Conservation (phyloP, 2,797 vertebrate species). For the Phalloptychus januarius region DNA sequence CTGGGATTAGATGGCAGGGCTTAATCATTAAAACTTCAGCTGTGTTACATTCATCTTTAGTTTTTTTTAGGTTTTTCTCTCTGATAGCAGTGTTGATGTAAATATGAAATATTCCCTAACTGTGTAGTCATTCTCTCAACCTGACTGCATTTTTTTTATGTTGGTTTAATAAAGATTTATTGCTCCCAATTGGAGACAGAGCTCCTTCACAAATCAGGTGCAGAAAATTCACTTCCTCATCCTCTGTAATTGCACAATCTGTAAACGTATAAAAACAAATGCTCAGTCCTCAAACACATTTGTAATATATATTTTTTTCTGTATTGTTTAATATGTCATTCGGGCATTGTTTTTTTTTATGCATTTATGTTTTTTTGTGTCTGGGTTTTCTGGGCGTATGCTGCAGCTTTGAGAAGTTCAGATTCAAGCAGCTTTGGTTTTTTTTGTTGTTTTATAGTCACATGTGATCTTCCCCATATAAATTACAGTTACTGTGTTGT, state of each 20-base stretch:
- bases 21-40: slow-evolving; percentile 25
- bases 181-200: slow-evolving; percentile 35
- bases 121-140: slow-evolving; percentile 35
- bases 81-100: slow-evolving; percentile 40
- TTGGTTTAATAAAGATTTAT: slow-evolving; percentile 56
- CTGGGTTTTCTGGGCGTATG: not conserved
- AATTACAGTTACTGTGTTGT: slow-evolving; percentile 61
- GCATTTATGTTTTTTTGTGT: too few relatives aligned
- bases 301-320: slow-evolving; percentile 8
- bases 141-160: slow-evolving; percentile 30
- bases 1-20: not conserved
- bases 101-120: slow-evolving; percentile 36
- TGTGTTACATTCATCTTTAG: slow-evolving; percentile 24
- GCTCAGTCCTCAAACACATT: slow-evolving; percentile 14
- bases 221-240: slow-evolving; percentile 40
- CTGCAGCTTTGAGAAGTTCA: slow-evolving; percentile 1
- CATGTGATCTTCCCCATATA: not conserved
- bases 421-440: not conserved
- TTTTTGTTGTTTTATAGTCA: not conserved
- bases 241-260: slow-evolving; percentile 31
- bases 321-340: not conserved
- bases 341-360: not conserved
- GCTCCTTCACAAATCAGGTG: slow-evolving; percentile 22
- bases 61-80: slow-evolving; percentile 6
- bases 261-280: slow-evolving; percentile 37